These are phyloP conservation scores for Maccullochella peelii DNA, from an alignment of 2,113 vertebrate species.

Conservation along the genomic window DNA sequence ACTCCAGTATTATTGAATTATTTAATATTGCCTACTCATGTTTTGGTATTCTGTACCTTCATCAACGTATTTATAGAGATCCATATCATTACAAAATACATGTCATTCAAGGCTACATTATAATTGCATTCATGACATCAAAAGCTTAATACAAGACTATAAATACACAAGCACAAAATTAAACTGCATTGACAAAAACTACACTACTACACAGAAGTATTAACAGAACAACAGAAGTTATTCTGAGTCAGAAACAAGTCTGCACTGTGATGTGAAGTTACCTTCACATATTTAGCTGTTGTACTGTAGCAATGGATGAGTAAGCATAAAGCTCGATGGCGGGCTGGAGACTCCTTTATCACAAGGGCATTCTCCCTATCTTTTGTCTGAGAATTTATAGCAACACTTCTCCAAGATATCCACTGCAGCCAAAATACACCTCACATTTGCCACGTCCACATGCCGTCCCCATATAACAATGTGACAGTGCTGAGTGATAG, in stretches of 20 bases:
- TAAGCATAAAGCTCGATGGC: conserved; percentile 22
- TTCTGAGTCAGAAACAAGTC: not conserved
- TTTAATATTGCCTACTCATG: no score
- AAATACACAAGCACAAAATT: not conserved
- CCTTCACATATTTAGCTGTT: conserved; percentile 11
- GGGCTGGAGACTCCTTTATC: conserved; percentile 17
- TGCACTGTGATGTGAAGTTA: conserved; percentile 6
- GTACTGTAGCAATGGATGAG: not conserved
- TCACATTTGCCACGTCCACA: not conserved
- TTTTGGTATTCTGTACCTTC: not conserved
- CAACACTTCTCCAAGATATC: conserved; percentile 22
- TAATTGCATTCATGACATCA: not conserved
- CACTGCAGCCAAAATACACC: not conserved
- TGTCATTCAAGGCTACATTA: not conserved
- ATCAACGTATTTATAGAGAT: not conserved
- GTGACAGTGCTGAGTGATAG: not conserved
- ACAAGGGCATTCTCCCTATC: conserved; percentile 36
- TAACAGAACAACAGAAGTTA: not conserved
- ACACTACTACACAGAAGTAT: no score
- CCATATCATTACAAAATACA: not conserved
- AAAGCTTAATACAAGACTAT: not conserved
- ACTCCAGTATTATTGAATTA: no score
- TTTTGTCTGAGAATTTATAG: conserved; percentile 29
- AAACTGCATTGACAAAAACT: not conserved
- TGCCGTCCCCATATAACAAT: not conserved